These are phyloP conservation scores for Meteorus colon DNA, from an alignment of 2,888 invertebrate genomes.

Conservation along the genomic window DNA sequence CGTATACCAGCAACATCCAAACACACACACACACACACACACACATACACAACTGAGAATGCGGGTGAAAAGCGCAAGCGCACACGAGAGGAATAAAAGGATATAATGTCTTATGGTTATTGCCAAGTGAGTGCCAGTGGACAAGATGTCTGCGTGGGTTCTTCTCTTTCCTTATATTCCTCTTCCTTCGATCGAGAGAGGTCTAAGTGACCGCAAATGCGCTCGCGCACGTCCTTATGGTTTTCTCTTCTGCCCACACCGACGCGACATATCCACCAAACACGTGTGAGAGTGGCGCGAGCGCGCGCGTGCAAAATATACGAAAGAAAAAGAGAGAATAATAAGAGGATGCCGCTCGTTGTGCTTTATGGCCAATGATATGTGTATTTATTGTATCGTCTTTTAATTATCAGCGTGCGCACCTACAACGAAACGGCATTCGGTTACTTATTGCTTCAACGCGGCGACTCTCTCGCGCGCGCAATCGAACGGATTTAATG, in stretches of 20 bases:
- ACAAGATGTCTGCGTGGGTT: constrained; percentile 70
- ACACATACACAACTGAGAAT: neutral
- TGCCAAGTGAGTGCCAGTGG: constrained; percentile 60
- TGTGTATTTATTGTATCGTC: constrained; percentile 73
- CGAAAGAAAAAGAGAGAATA: constrained; percentile 21
- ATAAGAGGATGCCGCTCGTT: constrained; percentile 31
- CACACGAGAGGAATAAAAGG: constrained; percentile 29
- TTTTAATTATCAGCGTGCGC: constrained; percentile 73
- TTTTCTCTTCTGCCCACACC: constrained; percentile 61
- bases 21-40: neutral
- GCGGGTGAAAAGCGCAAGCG: constrained; percentile 31
- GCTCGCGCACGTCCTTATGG: constrained; percentile 42
- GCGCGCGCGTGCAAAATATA: neutral
- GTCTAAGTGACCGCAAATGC: constrained; percentile 52
- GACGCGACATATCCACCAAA: constrained; percentile 41
- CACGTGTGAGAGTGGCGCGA: neutral
- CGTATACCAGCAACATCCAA: neutral
- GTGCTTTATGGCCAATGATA: constrained; percentile 73
- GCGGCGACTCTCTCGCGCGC: constrained; percentile 43
- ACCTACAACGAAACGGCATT: constrained; percentile 72
- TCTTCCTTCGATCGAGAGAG: constrained; percentile 11
- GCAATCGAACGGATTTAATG: constrained; percentile 59
- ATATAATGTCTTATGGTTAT: constrained; percentile 69
- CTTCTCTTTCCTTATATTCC: constrained; percentile 39
- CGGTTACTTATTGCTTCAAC: constrained; percentile 69